Percentiles rank a stretch among this genome's conserved stretches.
phyloP scores from a whole-genome alignment of 2,888 invertebrate species.

The Campoletis raptor region DNA sequence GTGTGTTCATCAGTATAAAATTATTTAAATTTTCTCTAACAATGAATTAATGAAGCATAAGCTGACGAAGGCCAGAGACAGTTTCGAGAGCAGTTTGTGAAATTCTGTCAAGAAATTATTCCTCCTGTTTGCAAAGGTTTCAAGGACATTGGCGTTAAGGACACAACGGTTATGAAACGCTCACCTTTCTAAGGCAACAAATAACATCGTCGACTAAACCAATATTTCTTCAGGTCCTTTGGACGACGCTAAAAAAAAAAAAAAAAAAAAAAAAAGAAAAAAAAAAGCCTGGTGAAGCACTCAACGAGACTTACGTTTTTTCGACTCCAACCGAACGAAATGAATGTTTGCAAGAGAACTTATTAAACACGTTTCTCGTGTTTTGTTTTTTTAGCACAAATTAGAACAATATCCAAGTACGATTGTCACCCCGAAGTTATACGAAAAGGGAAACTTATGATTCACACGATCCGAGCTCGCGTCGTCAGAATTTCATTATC shows the following conservation, averaged over 20 bases:
- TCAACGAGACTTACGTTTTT: neutral
- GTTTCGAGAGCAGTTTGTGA: neutral
- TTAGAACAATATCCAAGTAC: conserved; percentile 20
- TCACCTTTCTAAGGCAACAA: neutral
- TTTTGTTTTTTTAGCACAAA: conserved; percentile 15
- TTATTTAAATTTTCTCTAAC: too few relatives aligned
- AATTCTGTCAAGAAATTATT: neutral
- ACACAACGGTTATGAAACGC: neutral
- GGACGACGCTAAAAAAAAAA: too few relatives aligned
- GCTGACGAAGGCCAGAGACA: neutral
- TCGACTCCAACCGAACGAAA: neutral
- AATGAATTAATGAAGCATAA: neutral
- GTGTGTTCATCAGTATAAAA: too few relatives aligned
- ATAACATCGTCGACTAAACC: neutral
- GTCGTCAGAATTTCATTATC: conserved; percentile 77
- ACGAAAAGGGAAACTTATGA: conserved; percentile 31
- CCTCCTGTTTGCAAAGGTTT: neutral
- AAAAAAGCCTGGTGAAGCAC: neutral
- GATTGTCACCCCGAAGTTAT: conserved; percentile 26
- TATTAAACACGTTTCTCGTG: conserved; percentile 1
- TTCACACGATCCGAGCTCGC: conserved; percentile 64
- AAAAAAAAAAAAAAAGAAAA: too few relatives aligned
- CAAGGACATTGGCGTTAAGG: neutral
- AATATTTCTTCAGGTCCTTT: conserved; percentile 11
- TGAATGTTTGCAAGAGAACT: neutral